phyloP scores from a whole-genome alignment of 2,797 vertebrate species.

The Xenops minutus region DNA sequence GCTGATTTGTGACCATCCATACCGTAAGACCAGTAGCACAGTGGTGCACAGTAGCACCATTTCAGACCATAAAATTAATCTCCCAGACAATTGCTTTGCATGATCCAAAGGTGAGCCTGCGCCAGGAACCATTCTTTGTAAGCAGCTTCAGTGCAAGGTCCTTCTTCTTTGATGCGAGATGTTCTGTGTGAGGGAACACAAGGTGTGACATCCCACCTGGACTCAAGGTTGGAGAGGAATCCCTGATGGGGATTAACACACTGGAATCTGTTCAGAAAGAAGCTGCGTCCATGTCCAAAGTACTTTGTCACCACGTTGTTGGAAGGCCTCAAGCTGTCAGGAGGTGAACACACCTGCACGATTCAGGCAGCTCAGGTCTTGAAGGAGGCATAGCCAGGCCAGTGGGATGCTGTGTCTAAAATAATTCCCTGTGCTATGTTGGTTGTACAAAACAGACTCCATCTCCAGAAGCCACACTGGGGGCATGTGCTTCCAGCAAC shows the following conservation, averaged over 20 bases:
- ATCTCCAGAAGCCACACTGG: background rate
- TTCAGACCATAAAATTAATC: background rate
- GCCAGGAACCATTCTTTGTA: background rate
- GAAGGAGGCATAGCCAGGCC: background rate
- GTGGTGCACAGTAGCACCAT: background rate
- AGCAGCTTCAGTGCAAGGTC: background rate
- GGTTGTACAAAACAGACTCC: background rate
- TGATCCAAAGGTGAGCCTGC: background rate
- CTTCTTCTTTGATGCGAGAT: background rate
- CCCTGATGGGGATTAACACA: background rate
- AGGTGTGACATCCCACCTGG: background rate
- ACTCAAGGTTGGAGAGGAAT: background rate
- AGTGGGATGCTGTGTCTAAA: background rate
- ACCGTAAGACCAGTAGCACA: background rate
- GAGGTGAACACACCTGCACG: background rate
- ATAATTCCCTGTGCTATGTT: background rate
- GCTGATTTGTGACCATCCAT: background rate
- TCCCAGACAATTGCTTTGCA: background rate
- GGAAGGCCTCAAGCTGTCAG: background rate
- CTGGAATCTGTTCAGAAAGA: background rate
- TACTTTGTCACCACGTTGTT: background rate
- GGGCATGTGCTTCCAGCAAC: background rate
- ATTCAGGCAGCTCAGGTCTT: background rate
- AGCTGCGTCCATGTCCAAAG: accelerated
- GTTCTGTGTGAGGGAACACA: background rate